Evolutionary conservation across 2,113 vertebrate species (phyloP).

Genomic region (Eulemur macaco): DNA sequence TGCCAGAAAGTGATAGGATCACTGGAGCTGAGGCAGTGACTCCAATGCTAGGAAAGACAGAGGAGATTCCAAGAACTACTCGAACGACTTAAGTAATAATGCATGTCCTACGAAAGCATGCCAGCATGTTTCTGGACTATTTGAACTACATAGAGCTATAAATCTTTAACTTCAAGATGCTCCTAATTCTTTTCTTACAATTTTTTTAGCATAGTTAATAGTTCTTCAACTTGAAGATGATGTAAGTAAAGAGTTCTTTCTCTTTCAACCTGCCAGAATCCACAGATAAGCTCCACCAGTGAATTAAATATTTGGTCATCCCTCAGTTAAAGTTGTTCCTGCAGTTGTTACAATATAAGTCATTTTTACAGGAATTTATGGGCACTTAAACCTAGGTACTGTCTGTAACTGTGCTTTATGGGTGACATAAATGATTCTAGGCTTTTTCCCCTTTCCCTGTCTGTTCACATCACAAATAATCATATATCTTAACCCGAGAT

Average conservation of each 20-base stretch:
- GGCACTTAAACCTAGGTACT: constrained; percentile 62
- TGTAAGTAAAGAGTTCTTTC: constrained; percentile 37
- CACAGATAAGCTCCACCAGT: neutral
- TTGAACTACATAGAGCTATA: constrained; percentile 38
- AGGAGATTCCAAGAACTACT: neutral
- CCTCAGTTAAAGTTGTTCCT: constrained; percentile 62
- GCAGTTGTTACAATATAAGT: constrained; percentile 60
- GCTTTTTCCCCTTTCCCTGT: neutral
- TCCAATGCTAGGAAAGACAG: neutral
- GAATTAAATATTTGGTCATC: constrained; percentile 51
- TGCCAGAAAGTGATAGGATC: neutral
- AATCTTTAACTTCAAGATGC: constrained; percentile 57
- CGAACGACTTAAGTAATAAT: neutral
- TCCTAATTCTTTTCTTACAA: constrained; percentile 14
- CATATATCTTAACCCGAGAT: constrained; percentile 25
- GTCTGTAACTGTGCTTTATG: constrained; percentile 65
- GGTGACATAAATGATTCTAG: constrained; percentile 41
- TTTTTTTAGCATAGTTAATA: constrained; percentile 19
- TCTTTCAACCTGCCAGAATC: constrained; percentile 47
- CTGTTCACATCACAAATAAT: constrained; percentile 14
- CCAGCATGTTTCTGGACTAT: constrained; percentile 47
- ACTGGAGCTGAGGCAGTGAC: neutral
- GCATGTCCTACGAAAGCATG: neutral
- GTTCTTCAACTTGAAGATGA: constrained; percentile 55
- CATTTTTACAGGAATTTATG: constrained; percentile 69